Base-by-base conservation (phyloP, 2,888 invertebrate genomes). In the Clostera curtula region DNA sequence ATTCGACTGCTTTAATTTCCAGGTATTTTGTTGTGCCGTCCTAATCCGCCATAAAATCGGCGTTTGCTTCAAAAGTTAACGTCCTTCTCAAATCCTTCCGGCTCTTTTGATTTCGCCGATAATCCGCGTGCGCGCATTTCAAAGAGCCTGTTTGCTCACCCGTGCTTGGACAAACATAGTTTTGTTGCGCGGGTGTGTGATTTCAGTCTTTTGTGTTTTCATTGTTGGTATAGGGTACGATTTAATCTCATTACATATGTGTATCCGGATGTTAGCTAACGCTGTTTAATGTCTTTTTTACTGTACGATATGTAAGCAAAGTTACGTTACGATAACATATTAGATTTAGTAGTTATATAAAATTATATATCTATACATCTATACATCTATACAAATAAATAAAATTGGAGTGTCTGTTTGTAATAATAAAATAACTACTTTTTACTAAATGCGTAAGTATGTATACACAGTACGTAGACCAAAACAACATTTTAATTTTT, bases 51-150 rank as follows among this genome's bases (percentile, higher is more conserved):
- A 34, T 32, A 44, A 49, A 45, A 47, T 39, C 29, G 25, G 27
- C 60, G 57, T 68, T 70, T 64, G 50, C 54, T 47, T 53, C 53
- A 58, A 56, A 57, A 56, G 49, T 55, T 50, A 57, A 57, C 43
- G 41, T 49, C 48, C 49, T 48, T 45, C 36, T 46, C 57, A 62
- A 70, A 70, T 72, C 68, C 75, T 76, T 80, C 77, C 79, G 77
- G 76, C 61, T 43, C 68, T 69, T 74, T 73, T 66, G 57, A 62
- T 55, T 64, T 53, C 35, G 52, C 53, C 62, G 56, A 64, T 58
- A 49, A 58, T 61, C 67, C 65, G 67, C 58, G 54, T 53, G 44
- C 39, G 57, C 48, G 56, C 52, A 48, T 62, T 59, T 68, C 70
- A 79, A 77, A 77, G 65, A 64, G 49, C 64, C 53, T 64, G 53